phyloP scores from a whole-genome alignment of 2,113 vertebrate genomes.

The Aspidoscelis tigris region DNA sequence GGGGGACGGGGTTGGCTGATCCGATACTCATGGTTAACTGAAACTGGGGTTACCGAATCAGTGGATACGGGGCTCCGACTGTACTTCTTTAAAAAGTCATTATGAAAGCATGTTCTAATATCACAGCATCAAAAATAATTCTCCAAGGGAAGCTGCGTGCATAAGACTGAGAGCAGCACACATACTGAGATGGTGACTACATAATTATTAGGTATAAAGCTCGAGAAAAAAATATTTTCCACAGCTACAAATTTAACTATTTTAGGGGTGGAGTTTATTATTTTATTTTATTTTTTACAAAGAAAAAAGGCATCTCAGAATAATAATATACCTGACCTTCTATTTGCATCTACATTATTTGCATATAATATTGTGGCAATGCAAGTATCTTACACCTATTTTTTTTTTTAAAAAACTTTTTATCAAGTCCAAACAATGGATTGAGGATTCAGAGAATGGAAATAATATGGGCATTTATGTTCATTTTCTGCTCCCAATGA shows the following conservation, averaged over 20 bases:
- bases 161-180: background rate
- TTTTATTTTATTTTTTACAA: background rate
- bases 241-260: background rate
- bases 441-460: background rate
- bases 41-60: too few species aligned
- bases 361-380: constrained; percentile 3
- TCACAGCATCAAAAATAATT: constrained; percentile 16
- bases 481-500: background rate
- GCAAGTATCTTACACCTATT: background rate
- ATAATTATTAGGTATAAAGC: constrained; percentile 34
- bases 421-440: background rate
- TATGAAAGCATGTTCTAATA: background rate
- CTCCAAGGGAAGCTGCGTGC: constrained; percentile 9
- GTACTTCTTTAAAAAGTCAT: background rate
- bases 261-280: background rate
- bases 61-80: too few species aligned
- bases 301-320: constrained; percentile 9
- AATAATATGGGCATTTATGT: background rate
- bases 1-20: too few species aligned
- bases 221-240: constrained; percentile 1
- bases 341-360: background rate
- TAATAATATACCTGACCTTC: background rate
- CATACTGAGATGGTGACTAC: constrained; percentile 19
- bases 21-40: too few species aligned
- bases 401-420: background rate